phyloP scores from a whole-genome alignment of 2,888 invertebrate genomes.

The Drosophila neoperkinsi region DNA sequence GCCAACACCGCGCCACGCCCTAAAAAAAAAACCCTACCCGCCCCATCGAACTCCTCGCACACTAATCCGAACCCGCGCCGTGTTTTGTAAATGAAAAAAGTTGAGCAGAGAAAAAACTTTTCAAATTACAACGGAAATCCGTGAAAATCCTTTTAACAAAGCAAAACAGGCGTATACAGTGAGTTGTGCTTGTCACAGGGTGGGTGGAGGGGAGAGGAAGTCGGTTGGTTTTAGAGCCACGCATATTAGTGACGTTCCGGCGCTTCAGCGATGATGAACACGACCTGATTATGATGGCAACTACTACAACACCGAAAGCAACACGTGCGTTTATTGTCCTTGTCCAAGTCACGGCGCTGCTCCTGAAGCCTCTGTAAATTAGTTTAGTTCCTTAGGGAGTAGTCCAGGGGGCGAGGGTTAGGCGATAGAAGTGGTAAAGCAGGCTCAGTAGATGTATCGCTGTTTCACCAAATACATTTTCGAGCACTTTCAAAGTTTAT shows the following conservation, averaged over 20 bases:
- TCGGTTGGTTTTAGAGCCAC: slow-evolving; percentile 25
- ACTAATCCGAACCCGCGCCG: slow-evolving; percentile 5
- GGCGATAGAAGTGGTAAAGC: neutral
- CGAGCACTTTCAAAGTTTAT: slow-evolving; percentile 73
- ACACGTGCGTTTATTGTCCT: slow-evolving; percentile 55
- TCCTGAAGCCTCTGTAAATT: slow-evolving; percentile 55
- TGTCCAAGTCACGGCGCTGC: slow-evolving; percentile 39
- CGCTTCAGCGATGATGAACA: slow-evolving; percentile 52
- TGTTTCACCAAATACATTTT: slow-evolving; percentile 42
- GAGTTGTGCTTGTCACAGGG: neutral
- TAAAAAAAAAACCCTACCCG: neutral
- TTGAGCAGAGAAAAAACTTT: slow-evolving; percentile 73
- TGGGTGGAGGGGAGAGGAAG: neutral
- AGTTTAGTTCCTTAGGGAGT: slow-evolving; percentile 45
- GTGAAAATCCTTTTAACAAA: slow-evolving; percentile 82
- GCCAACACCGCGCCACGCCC: slow-evolving; percentile 6
- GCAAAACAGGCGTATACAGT: slow-evolving; percentile 61
- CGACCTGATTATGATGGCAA: slow-evolving; percentile 50
- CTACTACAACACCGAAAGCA: slow-evolving; percentile 34
- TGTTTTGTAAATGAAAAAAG: slow-evolving; percentile 77
- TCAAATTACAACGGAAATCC: slow-evolving; percentile 83
- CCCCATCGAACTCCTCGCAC: neutral
- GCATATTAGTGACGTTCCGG: slow-evolving; percentile 58
- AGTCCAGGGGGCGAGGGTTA: neutral
- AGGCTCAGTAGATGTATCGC: slow-evolving; percentile 17